phyloP scores from a whole-genome alignment of 2,113 vertebrate species.

The Phrynosoma platyrhinos region DNA sequence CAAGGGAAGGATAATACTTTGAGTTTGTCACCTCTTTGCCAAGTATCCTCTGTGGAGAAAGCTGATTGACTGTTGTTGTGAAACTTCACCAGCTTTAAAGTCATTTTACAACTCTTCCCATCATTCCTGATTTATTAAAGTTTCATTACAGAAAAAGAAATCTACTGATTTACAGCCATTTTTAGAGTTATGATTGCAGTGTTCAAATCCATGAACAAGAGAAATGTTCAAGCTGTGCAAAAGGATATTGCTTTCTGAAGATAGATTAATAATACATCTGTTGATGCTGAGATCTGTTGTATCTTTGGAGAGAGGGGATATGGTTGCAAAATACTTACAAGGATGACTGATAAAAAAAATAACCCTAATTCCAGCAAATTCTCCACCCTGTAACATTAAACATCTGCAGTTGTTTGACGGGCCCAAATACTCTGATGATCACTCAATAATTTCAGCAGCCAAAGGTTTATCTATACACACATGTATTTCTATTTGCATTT shows the following conservation, averaged over 20 bases:
- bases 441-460: constrained; percentile 20
- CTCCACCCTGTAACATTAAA: constrained; percentile 54
- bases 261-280: constrained; percentile 72
- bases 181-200: constrained; percentile 32
- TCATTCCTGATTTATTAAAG: constrained; percentile 28
- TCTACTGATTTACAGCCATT: background rate
- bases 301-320: constrained; percentile 45
- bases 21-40: constrained; percentile 23
- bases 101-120: constrained; percentile 37
- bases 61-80: background rate
- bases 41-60: background rate
- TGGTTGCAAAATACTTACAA: constrained; percentile 59
- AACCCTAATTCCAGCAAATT: constrained; percentile 61
- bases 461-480: constrained; percentile 45
- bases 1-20: constrained; percentile 15
- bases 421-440: constrained; percentile 54
- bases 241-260: constrained; percentile 47
- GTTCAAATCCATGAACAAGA: constrained; percentile 44
- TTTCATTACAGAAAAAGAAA: constrained; percentile 41
- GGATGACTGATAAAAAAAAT: constrained; percentile 58
- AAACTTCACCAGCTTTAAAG: constrained; percentile 14
- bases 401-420: constrained; percentile 55
- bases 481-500: background rate
- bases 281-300: constrained; percentile 46
- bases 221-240: constrained; percentile 49